A percentile compares a stretch with the other conserved stretches of the same genome.
Evolutionary conservation across 1,140 invertebrate genomes (phyloP).

Genomic region (Papilio polytes): DNA sequence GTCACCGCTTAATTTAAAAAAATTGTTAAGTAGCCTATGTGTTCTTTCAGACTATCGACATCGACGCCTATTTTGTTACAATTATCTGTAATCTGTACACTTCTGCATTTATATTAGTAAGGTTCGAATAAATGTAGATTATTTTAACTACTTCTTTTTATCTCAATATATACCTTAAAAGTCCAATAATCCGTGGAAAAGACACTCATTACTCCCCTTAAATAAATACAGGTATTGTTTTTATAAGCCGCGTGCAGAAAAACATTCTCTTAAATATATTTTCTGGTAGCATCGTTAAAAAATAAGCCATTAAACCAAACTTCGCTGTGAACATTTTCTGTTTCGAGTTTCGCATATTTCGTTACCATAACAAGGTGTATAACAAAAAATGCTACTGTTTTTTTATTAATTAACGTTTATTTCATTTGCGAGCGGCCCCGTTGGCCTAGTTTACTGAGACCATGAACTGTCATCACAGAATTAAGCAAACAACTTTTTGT

Average conservation of each 20-base stretch:
- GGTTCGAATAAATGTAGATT: too few species aligned
- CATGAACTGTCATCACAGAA: slow-evolving; percentile 10
- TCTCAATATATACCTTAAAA: background rate
- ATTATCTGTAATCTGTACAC: too few species aligned
- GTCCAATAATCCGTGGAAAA: background rate
- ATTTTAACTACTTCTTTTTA: too few species aligned
- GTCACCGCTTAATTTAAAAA: too few species aligned
- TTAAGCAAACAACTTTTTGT: slow-evolving; percentile 12
- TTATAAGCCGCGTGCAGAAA: background rate
- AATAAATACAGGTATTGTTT: background rate
- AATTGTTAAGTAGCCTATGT: too few species aligned
- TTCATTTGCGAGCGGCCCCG: background rate
- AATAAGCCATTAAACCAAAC: slow-evolving; percentile 2
- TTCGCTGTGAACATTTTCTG: background rate
- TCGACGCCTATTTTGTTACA: too few species aligned
- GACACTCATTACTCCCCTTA: background rate
- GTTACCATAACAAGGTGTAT: background rate
- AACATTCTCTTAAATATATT: background rate
- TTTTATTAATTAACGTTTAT: slow-evolving; percentile 22
- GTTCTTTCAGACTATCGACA: too few species aligned
- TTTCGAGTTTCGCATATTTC: background rate
- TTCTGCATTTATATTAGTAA: too few species aligned
- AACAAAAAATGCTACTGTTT: slow-evolving; percentile 5
- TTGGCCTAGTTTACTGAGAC: background rate
- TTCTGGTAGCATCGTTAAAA: background rate